phyloP scores from a whole-genome alignment of 2,888 invertebrate genomes.

The Micoletzkya japonica region DNA sequence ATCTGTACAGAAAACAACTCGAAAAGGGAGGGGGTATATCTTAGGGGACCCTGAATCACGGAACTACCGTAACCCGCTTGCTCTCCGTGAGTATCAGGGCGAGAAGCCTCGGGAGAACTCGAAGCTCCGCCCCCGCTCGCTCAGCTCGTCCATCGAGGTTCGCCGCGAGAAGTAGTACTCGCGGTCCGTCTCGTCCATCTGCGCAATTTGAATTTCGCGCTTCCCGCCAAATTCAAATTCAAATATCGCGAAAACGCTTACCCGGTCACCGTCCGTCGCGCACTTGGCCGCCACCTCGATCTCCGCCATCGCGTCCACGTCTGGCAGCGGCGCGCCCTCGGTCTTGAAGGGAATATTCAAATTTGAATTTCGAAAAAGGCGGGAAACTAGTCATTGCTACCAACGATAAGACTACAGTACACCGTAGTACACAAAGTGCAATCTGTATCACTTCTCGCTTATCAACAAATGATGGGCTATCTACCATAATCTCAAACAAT shows the following conservation, averaged over 20 bases:
- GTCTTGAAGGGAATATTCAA: conserved; percentile 6
- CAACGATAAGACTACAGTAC: neutral
- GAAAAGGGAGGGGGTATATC: neutral
- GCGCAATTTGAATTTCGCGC: conserved; percentile 4
- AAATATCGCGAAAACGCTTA: neutral
- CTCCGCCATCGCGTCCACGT: conserved; percentile 26
- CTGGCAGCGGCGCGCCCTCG: conserved; percentile 19
- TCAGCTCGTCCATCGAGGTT: conserved; percentile 53
- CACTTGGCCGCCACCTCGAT: conserved; percentile 3
- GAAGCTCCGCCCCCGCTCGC: conserved; percentile 20
- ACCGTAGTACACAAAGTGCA: neutral
- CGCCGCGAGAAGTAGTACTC: conserved; percentile 51
- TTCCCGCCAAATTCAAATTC: neutral
- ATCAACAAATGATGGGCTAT: neutral
- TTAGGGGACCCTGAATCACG: neutral
- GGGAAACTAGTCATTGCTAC: no score
- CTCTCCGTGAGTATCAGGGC: conserved; percentile 8
- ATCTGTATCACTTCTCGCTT: neutral
- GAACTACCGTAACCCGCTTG: conserved; percentile 12
- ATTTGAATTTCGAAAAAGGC: no score
- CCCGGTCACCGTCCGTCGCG: neutral
- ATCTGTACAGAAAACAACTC: neutral
- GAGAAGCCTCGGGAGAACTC: conserved; percentile 16
- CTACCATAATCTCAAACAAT: conserved; percentile 21
- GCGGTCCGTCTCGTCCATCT: conserved; percentile 44